Base-by-base conservation (phyloP, 2,113 vertebrate species). In the Sporophila hypoxantha region DNA sequence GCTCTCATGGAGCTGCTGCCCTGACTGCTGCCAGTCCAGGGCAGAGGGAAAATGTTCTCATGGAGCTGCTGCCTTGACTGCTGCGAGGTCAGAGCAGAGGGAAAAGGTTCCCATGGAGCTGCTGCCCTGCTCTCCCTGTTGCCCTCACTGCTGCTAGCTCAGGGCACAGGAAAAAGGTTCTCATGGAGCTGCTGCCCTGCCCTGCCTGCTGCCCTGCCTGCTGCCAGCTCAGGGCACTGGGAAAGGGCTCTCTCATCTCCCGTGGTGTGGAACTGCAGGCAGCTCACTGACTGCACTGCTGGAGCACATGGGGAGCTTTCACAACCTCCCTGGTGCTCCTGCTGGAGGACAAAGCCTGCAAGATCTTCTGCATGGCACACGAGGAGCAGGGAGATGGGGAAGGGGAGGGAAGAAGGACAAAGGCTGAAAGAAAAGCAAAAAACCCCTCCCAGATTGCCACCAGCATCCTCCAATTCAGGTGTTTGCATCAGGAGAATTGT, bases 381-480 rank as follows among this genome's bases (percentile, higher is more conserved):
- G 39, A 30, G 62, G 34, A 41, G 15, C 6, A 34, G 66, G 26
- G 70, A 76, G 11, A 8, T 3, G 25, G 34, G 23, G 57, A 50
- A 5, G 22, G 22, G 23, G n/a, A 64, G 21, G 4, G 25, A 41
- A 75, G 49, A 13, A 20, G 41, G 22, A 53, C 5, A 21, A 53
- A 75, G n/a, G 30, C 41, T 81, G 74, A 34, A 82, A 66, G 12
- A 49, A 61, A 78, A 71, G 29, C 32, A 68, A 60, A 80, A 49
- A 42, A 0, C 0, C 2, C 10, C 34, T 27, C n/a, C 17, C 46
- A 5, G 61, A 70, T 23, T 11, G 30, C 30, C n/a, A 55, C 26
- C 55, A 76, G 12, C 46, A 30, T 3, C 9, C 7, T 15, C 26
- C 14, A 18, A 10, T 70, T 32, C 49, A 71, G 22, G 49, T 32